Percentiles rank a stretch among this genome's conserved stretches.
Evolutionary conservation across 2,797 vertebrate genomes (phyloP).

Genomic region (Rhinogobio ventralis): DNA sequence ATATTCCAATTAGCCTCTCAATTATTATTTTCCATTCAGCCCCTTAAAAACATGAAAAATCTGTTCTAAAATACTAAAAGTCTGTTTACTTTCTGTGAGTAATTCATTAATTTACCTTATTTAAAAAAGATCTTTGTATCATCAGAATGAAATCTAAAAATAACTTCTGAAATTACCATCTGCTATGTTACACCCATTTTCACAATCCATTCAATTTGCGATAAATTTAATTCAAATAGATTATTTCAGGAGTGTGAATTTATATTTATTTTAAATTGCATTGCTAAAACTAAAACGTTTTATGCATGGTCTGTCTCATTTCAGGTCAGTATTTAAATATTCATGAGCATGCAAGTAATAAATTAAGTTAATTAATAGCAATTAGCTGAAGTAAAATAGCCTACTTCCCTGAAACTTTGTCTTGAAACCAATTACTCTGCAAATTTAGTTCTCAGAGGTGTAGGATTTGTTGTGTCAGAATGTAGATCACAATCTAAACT

Average conservation of each 20-base stretch:
- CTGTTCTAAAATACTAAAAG: not conserved
- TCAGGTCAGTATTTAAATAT: not conserved
- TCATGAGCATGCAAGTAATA: not conserved
- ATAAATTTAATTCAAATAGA: no score
- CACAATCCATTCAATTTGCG: no score
- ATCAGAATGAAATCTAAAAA: no score
- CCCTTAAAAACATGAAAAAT: not conserved
- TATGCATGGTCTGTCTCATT: no score
- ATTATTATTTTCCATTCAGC: not conserved
- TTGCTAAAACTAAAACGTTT: no score
- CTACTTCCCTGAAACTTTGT: no score
- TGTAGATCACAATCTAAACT: not conserved
- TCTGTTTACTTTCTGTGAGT: not conserved
- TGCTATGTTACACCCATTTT: no score
- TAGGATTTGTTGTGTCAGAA: constrained; percentile 1
- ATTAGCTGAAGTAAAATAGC: not conserved
- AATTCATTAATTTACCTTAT: not conserved
- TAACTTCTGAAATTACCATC: no score
- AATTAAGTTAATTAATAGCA: not conserved
- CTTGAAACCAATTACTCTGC: not conserved
- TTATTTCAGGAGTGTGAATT: no score
- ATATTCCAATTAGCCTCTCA: not conserved
- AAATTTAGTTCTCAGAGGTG: not conserved
- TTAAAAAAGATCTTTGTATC: no score
- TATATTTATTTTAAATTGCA: no score